phyloP scores from a whole-genome alignment of 2,113 vertebrate genomes.

The Cisticola juncidis region DNA sequence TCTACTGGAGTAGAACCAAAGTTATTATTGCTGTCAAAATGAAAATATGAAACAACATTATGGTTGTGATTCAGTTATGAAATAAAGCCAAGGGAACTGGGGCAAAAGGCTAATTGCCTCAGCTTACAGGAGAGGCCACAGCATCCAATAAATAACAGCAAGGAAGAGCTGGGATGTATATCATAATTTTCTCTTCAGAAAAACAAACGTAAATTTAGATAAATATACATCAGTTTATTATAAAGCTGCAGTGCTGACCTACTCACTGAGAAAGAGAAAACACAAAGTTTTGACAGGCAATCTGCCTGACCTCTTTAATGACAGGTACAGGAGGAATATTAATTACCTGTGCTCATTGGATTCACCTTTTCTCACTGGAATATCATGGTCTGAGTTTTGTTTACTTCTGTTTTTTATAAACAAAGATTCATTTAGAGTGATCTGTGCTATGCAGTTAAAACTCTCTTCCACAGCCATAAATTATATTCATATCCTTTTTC shows the following conservation, averaged over 20 bases:
- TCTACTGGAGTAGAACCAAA: slow-evolving; percentile 8
- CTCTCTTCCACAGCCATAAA: neutral
- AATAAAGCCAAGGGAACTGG: slow-evolving; percentile 32
- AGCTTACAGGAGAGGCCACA: slow-evolving; percentile 31
- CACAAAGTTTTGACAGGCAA: neutral
- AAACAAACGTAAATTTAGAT: slow-evolving; percentile 4
- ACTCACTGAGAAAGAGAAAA: neutral
- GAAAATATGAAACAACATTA: slow-evolving; percentile 29
- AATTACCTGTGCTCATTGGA: neutral
- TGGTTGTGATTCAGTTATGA: slow-evolving; percentile 3
- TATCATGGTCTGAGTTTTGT: neutral
- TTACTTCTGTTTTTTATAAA: neutral
- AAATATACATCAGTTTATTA: neutral
- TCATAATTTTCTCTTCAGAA: slow-evolving; percentile 21
- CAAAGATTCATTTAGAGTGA: neutral
- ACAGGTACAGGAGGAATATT: neutral
- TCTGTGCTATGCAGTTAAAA: neutral
- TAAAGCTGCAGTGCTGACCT: neutral
- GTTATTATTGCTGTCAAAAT: slow-evolving; percentile 28
- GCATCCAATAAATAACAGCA: slow-evolving; percentile 37
- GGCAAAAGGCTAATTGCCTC: slow-evolving; percentile 62
- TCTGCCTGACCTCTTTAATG: neutral
- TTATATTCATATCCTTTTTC: neutral
- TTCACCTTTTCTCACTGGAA: neutral
- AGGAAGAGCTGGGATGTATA: slow-evolving; percentile 26